Percentiles rank a stretch among this genome's conserved stretches.
Conservation (phyloP, 2,113 vertebrate species). For the Pomatorhinus ruficollis region DNA sequence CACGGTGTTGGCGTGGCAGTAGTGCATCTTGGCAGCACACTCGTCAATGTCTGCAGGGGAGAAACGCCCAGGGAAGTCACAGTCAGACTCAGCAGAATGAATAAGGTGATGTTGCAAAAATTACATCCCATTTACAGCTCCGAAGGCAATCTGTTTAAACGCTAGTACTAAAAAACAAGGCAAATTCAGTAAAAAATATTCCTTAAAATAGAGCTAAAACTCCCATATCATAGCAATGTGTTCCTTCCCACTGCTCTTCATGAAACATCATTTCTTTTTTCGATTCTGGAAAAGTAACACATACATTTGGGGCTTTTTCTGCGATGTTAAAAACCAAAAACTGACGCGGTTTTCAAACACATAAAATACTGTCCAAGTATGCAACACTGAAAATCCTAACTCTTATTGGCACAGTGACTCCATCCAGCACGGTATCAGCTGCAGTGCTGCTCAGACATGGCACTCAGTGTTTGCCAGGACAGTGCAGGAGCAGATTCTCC, state of each 20-base stretch:
- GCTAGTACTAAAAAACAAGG: not conserved
- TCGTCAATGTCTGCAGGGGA: slow-evolving; percentile 88
- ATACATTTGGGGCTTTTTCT: rapidly evolving
- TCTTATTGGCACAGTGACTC: not conserved
- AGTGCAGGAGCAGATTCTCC: not conserved
- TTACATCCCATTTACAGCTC: not conserved
- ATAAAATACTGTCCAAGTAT: rapidly evolving
- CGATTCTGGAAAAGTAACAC: not conserved
- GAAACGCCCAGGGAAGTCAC: not conserved
- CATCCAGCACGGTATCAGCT: rapidly evolving
- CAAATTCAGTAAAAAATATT: not conserved
- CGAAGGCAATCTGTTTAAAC: not conserved
- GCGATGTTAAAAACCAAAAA: not conserved
- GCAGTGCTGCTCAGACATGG: not conserved
- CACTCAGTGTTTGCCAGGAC: not conserved
- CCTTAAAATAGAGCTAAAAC: not conserved
- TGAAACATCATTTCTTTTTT: not conserved
- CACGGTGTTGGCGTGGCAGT: slow-evolving; percentile 91
- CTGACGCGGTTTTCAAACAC: not conserved
- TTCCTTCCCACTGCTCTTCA: not conserved
- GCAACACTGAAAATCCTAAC: not conserved
- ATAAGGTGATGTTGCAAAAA: not conserved
- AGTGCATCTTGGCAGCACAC: slow-evolving; percentile 93
- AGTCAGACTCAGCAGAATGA: not conserved
- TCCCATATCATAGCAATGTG: not conserved